Evolutionary conservation across 2,797 vertebrate genomes (phyloP).

Genomic region (Typhlichthys subterraneus): DNA sequence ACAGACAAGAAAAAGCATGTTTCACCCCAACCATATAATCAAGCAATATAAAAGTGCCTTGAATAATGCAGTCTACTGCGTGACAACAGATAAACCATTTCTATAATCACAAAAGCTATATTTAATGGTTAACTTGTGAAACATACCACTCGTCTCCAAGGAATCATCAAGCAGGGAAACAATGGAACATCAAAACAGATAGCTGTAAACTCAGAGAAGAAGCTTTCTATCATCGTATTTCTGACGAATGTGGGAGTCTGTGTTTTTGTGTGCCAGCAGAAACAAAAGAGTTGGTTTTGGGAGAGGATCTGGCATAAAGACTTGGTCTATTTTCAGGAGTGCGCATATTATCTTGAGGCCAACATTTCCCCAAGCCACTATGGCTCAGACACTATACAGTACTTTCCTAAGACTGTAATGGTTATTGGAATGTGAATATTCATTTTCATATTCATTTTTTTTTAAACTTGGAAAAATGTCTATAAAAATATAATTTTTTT

Average conservation of each 20-base stretch:
- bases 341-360: conserved; percentile 1
- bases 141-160: conserved; percentile 71
- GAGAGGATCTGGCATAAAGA: conserved; percentile 37
- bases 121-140: conserved; percentile 76
- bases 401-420: not conserved
- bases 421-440: not conserved
- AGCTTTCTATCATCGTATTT: conserved; percentile 55
- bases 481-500: too few species aligned
- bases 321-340: conserved; percentile 26
- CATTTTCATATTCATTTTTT: too few species aligned
- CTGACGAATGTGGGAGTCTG: conserved; percentile 46
- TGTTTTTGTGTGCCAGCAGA: conserved; percentile 49
- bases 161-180: conserved; percentile 65
- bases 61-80: conserved; percentile 75
- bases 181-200: conserved; percentile 70
- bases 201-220: conserved; percentile 63
- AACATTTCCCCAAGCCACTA: conserved; percentile 10
- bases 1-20: conserved; percentile 56
- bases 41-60: conserved; percentile 82
- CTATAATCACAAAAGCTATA: conserved; percentile 72
- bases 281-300: conserved; percentile 64
- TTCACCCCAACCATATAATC: conserved; percentile 84
- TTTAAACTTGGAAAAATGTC: not conserved
- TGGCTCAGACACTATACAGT: not conserved
- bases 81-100: conserved; percentile 85